Percentiles rank a stretch among this genome's conserved stretches.
These are phyloP conservation scores for Leucoraja ocellata DNA, from an alignment of 2,797 vertebrate species.

Conservation along the genomic window DNA sequence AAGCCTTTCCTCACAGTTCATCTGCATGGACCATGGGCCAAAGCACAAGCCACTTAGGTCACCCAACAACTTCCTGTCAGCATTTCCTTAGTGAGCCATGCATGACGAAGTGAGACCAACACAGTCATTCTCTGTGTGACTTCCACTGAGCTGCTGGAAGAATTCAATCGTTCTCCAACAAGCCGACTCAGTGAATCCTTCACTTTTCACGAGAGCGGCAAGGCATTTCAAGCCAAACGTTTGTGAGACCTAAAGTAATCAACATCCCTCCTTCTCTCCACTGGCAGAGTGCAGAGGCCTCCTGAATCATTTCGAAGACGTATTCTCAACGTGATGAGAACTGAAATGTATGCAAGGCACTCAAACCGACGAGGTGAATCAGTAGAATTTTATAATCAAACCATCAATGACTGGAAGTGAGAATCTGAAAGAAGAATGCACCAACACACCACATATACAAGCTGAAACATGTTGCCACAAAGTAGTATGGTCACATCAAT, in stretches of 20 bases:
- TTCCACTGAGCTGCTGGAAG: neutral
- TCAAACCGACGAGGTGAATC: neutral
- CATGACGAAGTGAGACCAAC: neutral
- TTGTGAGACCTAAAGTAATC: conserved; percentile 32
- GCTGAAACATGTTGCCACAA: neutral
- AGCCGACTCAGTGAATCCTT: neutral
- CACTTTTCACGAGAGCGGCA: neutral
- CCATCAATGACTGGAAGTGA: neutral
- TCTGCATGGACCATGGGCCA: neutral
- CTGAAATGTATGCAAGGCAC: neutral
- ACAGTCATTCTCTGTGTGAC: conserved; percentile 26
- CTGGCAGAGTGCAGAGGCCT: neutral
- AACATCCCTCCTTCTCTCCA: conserved; percentile 5
- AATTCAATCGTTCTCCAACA: neutral
- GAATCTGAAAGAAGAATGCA: neutral
- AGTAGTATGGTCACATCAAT: neutral
- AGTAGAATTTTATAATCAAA: neutral
- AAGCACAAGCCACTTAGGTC: conserved; percentile 48
- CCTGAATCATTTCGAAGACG: conserved; percentile 7
- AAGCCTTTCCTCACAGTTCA: conserved; percentile 63
- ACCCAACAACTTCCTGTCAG: conserved; percentile 46
- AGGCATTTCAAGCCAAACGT: neutral
- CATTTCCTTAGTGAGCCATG: conserved; percentile 39
- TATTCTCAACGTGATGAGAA: neutral
- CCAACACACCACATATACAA: neutral